Conservation (phyloP, 1,140 invertebrate species). For the Samia ricini region DNA sequence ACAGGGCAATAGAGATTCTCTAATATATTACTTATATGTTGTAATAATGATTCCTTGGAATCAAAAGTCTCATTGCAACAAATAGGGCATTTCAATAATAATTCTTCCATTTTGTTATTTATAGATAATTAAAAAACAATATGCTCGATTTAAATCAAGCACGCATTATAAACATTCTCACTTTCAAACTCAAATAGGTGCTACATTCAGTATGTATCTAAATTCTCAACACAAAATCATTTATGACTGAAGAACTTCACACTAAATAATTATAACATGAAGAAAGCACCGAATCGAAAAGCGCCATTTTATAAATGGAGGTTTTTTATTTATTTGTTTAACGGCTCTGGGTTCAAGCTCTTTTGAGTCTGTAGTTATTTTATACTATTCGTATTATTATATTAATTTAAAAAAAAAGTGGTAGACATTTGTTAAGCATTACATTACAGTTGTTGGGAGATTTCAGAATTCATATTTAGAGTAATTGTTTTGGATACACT, state of each 20-base stretch:
- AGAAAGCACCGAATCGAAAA: slow-evolving; percentile 37
- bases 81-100: slow-evolving; percentile 79
- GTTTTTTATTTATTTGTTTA: too few relatives aligned
- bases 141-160: slow-evolving; percentile 5
- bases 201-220: slow-evolving; percentile 64
- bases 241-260: slow-evolving; percentile 72
- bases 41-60: slow-evolving; percentile 77
- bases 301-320: slow-evolving; percentile 25
- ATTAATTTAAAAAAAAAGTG: too few relatives aligned
- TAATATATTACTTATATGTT: slow-evolving; percentile 79
- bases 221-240: slow-evolving; percentile 61
- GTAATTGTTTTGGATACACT: too few relatives aligned
- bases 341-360: too few relatives aligned
- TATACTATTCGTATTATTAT: too few relatives aligned
- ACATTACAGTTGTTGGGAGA: too few relatives aligned
- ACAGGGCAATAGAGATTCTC: slow-evolving; percentile 80
- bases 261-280: slow-evolving; percentile 50
- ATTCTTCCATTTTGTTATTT: slow-evolving; percentile 70
- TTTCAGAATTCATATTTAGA: too few relatives aligned
- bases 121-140: background rate
- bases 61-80: slow-evolving; percentile 81
- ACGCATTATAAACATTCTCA: slow-evolving; percentile 46
- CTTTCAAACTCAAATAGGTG: slow-evolving; percentile 36
- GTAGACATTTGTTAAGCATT: too few relatives aligned
- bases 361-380: too few relatives aligned